phyloP scores from a whole-genome alignment of 2,797 vertebrate genomes.

The Delichon dasypus region DNA sequence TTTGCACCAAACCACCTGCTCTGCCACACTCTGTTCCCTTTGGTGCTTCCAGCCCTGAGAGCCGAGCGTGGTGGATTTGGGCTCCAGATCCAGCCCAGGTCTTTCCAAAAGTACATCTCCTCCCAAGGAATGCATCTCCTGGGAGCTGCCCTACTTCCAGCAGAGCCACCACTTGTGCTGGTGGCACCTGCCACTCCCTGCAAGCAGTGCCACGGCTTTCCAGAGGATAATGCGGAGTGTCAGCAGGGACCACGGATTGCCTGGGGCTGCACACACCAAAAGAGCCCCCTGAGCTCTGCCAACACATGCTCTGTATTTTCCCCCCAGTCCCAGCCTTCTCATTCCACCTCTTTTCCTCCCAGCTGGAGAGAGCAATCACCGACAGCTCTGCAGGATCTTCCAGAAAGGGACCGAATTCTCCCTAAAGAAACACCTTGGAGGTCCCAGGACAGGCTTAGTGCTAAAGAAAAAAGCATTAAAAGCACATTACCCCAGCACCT shows the following conservation, averaged over 20 bases:
- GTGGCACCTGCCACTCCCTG: background rate
- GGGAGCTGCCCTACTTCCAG: background rate
- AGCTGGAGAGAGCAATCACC: background rate
- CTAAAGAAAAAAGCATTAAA: background rate
- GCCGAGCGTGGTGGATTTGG: background rate
- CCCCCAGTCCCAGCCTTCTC: background rate
- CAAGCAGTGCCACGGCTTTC: background rate
- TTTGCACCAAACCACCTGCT: background rate
- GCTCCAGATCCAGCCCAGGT: background rate
- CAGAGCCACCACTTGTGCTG: background rate
- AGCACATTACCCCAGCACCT: background rate
- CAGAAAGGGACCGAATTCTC: background rate
- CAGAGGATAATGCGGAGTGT: fast-evolving
- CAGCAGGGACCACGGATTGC: background rate
- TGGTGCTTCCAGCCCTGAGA: background rate
- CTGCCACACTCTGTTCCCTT: background rate
- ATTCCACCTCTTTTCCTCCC: background rate
- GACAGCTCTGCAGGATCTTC: background rate
- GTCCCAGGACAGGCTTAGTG: background rate
- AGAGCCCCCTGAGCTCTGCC: background rate
- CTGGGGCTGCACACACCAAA: background rate
- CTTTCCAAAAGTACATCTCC: background rate
- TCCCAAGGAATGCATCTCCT: background rate
- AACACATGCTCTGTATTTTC: background rate
- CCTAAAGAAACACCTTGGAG: background rate